phyloP scores from a whole-genome alignment of 2,113 vertebrate genomes.

The Lates calcarifer region DNA sequence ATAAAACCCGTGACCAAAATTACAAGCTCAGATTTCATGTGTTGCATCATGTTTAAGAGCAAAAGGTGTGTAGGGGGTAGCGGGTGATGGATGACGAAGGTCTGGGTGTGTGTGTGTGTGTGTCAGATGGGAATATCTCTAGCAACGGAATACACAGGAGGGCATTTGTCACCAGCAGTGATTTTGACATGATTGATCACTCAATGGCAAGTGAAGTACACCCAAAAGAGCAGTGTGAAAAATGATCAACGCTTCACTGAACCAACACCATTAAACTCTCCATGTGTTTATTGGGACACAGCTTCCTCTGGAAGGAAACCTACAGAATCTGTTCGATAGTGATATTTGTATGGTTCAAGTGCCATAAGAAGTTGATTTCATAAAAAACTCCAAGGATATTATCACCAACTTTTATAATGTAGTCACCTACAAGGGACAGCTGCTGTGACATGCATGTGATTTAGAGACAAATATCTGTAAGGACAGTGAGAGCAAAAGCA shows the following conservation, averaged over 20 bases:
- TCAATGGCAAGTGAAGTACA: conserved; percentile 28
- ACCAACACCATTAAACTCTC: conserved; percentile 45
- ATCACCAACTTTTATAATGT: not conserved
- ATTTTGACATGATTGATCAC: conserved; percentile 65
- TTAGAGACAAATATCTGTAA: not conserved
- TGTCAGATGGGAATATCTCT: conserved; percentile 36
- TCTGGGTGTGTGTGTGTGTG: not conserved
- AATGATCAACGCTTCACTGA: conserved; percentile 49
- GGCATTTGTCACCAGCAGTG: conserved; percentile 61
- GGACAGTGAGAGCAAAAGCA: not conserved
- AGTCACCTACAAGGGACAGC: not conserved
- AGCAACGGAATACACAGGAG: conserved; percentile 20
- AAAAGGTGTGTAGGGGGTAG: not conserved
- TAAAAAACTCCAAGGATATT: not conserved
- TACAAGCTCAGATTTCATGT: conserved; percentile 21
- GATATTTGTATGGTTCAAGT: not conserved
- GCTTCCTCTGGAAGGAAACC: conserved; percentile 18
- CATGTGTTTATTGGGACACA: conserved; percentile 11
- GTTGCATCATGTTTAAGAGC: not conserved
- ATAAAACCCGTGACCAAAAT: not conserved
- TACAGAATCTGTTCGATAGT: not conserved
- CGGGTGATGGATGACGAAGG: conserved; percentile 32
- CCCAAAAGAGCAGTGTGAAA: conserved; percentile 59
- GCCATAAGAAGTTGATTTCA: not conserved
- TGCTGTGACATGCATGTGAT: not conserved